A percentile compares a stretch with the other conserved stretches of the same genome.
phyloP scores from a whole-genome alignment of 2,888 invertebrate genomes.

The Brachylomia viminalis region DNA sequence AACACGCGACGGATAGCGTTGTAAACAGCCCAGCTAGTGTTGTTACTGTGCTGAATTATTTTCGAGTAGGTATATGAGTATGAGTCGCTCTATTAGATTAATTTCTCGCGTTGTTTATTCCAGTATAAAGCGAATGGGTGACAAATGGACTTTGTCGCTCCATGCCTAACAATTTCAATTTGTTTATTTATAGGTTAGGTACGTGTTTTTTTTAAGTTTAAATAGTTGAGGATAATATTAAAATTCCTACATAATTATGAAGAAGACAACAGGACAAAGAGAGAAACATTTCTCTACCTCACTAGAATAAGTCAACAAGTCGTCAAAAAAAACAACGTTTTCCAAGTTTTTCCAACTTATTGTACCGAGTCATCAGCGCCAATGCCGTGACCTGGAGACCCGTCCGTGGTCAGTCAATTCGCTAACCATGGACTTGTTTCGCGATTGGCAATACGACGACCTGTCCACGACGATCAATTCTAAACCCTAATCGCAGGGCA shows the following conservation, averaged over 20 bases:
- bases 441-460: slow-evolving; percentile 73
- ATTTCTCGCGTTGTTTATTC: slow-evolving; percentile 57
- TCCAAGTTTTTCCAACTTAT: slow-evolving; percentile 41
- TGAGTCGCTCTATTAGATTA: slow-evolving; percentile 55
- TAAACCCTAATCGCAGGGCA: slow-evolving; percentile 71
- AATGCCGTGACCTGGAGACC: slow-evolving; percentile 81
- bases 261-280: not conserved
- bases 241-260: not conserved
- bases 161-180: slow-evolving; percentile 30
- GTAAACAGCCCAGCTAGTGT: slow-evolving; percentile 42
- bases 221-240: slow-evolving; percentile 17
- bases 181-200: slow-evolving; percentile 35
- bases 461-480: slow-evolving; percentile 66
- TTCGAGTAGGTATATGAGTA: slow-evolving; percentile 39
- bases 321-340: slow-evolving; percentile 19
- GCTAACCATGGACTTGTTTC: slow-evolving; percentile 85
- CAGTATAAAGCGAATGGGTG: slow-evolving; percentile 52
- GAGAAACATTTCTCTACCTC: not conserved
- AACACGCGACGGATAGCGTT: slow-evolving; percentile 63
- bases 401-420: slow-evolving; percentile 78
- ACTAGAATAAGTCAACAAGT: slow-evolving; percentile 20
- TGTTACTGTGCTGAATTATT: slow-evolving; percentile 57
- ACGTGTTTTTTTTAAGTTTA: slow-evolving; percentile 23
- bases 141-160: slow-evolving; percentile 40
- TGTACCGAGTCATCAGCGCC: slow-evolving; percentile 65